phyloP scores from a whole-genome alignment of 2,888 invertebrate genomes.

The Trisateles emortualis region DNA sequence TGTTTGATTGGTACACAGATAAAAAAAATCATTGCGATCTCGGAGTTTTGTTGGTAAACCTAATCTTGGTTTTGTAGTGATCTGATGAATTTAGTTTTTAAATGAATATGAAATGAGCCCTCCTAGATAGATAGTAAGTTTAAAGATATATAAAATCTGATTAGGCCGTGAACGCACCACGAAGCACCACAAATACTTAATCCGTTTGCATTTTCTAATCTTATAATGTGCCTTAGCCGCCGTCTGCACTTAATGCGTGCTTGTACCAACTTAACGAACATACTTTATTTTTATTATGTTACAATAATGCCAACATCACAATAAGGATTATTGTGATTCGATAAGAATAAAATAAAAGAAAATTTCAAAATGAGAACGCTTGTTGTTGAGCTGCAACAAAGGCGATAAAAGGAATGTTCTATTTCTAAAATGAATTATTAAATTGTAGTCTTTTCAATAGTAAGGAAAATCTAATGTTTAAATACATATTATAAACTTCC shows the following conservation, averaged over 20 bases:
- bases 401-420: not conserved
- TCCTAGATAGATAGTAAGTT: conserved; percentile 34
- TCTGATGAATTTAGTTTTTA: not conserved
- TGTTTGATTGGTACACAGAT: conserved; percentile 7
- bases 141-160: conserved; percentile 65
- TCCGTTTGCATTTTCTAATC: conserved; percentile 84
- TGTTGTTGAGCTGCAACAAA: too few species aligned
- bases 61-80: too few species aligned
- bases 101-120: not conserved
- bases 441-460: not conserved
- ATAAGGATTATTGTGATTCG: too few species aligned
- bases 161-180: conserved; percentile 70
- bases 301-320: not conserved
- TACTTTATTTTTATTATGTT: conserved; percentile 20
- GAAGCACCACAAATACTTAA: conserved; percentile 83
- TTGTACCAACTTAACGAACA: conserved; percentile 6
- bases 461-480: conserved; percentile 24
- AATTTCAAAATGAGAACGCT: too few species aligned
- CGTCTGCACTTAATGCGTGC: conserved; percentile 28
- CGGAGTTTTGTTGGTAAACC: too few species aligned
- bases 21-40: too few species aligned
- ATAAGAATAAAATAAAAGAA: too few species aligned
- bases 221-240: conserved; percentile 82
- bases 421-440: conserved; percentile 4
- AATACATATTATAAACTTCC: conserved; percentile 18